Evolutionary conservation across 2,113 vertebrate species (phyloP), one percentile per base, ranked within the genome.

Genomic region (Hystrix cristata): DNA sequence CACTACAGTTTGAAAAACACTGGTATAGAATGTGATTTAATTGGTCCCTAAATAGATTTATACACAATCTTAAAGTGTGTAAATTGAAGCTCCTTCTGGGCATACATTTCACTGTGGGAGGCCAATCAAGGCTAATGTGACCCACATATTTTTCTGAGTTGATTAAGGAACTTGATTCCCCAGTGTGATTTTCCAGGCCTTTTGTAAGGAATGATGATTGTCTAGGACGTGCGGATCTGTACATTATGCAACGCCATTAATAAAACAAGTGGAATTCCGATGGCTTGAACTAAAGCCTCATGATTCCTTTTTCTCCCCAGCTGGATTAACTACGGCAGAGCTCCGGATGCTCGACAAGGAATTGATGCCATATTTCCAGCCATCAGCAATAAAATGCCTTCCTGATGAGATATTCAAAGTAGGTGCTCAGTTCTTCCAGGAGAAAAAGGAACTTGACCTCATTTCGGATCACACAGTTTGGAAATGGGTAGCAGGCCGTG

Each of bases 331-430:
- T 85, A 97, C 98, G 81, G 98, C 98, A 79, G 99, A 99, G 96
- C 97, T 99, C 78, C 98, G 88, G 96, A 94, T 86, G 53, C 96
- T 99, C 9, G 64, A 98, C 96, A 97, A 98, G 93, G 98, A 97
- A 71, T 90, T 99, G 97, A 99, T 99, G 99, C 98, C 98, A 0
- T 99, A 99, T 97, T 98, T 99, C 96, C 99, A 99, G 62, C 98
- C 99, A 60, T 95, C 71, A 91, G 99, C 99, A 96, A 92, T 99
- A 95, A 98, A 96, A 95, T 34, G 31, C 38, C 98, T 99, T 93
- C 98, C 99, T 95, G 97, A 97, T 82, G 98, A 99, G 96, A 97
- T 97, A 87, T 99, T 99, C 97, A 98, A 98, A 98, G 99, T 99
- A 99, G 99, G 98, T 98, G n/a, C 55, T 88, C 29, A 3, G 46